These are phyloP conservation scores for Caenorhabditis latens DNA, from an alignment of 1,140 invertebrate genomes.

Conservation along the genomic window DNA sequence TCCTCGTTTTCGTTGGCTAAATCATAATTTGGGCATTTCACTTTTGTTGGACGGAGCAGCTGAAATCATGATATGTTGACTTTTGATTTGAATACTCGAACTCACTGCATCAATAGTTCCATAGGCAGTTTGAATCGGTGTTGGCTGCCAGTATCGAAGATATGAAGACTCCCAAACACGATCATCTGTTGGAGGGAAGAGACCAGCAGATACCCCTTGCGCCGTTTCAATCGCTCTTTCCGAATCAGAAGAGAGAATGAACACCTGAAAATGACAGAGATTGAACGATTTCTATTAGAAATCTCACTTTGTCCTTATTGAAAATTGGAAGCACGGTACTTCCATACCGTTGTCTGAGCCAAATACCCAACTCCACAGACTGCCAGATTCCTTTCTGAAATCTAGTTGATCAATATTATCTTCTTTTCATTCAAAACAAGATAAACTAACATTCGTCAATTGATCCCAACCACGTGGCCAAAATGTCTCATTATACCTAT, in stretches of 20 bases:
- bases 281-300: no score
- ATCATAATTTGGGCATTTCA: slow-evolving; percentile 24
- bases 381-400: slow-evolving; percentile 48
- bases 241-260: slow-evolving; percentile 18
- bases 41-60: slow-evolving; percentile 52
- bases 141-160: slow-evolving; percentile 29
- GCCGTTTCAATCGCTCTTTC: slow-evolving; percentile 52
- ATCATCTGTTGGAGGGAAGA: slow-evolving; percentile 20
- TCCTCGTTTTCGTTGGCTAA: neutral
- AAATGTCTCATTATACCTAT: slow-evolving; percentile 44
- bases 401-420: neutral
- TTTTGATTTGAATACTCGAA: neutral
- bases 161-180: neutral
- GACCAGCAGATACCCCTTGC: slow-evolving; percentile 47
- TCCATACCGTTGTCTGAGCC: slow-evolving; percentile 37
- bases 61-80: neutral
- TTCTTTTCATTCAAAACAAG: neutral
- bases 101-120: slow-evolving; percentile 45
- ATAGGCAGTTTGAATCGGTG: slow-evolving; percentile 34
- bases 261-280: neutral
- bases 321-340: neutral
- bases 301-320: slow-evolving; percentile 4
- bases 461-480: slow-evolving; percentile 60
- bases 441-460: slow-evolving; percentile 24
- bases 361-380: slow-evolving; percentile 6